phyloP scores from a whole-genome alignment of 2,888 invertebrate species.

The Cabera pusaria region DNA sequence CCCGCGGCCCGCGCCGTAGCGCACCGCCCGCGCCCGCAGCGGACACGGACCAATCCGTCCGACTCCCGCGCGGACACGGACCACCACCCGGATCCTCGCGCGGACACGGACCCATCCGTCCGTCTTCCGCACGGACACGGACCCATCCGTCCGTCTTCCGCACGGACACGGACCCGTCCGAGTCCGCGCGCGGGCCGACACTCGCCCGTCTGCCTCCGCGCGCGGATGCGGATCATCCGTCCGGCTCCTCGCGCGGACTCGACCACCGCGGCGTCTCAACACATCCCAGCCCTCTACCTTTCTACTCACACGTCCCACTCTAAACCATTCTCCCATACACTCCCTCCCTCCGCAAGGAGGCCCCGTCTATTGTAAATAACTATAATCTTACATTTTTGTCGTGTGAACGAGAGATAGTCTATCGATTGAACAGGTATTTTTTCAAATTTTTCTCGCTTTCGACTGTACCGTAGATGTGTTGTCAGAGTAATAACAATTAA shows the following conservation, averaged over 20 bases:
- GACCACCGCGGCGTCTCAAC: constrained; percentile 65
- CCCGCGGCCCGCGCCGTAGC: constrained; percentile 35
- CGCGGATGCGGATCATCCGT: constrained; percentile 47
- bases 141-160: constrained; percentile 52
- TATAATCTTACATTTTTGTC: constrained; percentile 78
- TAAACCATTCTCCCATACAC: constrained; percentile 33
- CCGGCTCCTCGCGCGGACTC: constrained; percentile 49
- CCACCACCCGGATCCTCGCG: constrained; percentile 39
- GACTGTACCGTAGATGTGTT: constrained; percentile 83
- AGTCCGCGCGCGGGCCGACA: constrained; percentile 45
- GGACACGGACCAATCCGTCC: constrained; percentile 48
- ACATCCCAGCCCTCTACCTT: constrained; percentile 35
- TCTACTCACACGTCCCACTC: constrained; percentile 34
- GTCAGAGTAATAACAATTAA: constrained; percentile 77
- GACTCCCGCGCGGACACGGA: constrained; percentile 45
- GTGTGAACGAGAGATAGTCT: constrained; percentile 81
- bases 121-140: constrained; percentile 50
- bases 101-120: constrained; percentile 46
- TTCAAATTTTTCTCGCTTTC: constrained; percentile 83
- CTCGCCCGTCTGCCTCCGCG: constrained; percentile 37
- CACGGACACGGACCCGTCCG: constrained; percentile 47
- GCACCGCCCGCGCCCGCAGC: constrained; percentile 46
- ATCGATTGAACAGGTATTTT: constrained; percentile 81
- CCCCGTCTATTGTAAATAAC: constrained; percentile 80
- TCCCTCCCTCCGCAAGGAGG: constrained; percentile 32